Evolutionary conservation across 2,888 invertebrate genomes (phyloP), one percentile per base, ranked within the genome.

Genomic region (Scaptomyza flava): DNA sequence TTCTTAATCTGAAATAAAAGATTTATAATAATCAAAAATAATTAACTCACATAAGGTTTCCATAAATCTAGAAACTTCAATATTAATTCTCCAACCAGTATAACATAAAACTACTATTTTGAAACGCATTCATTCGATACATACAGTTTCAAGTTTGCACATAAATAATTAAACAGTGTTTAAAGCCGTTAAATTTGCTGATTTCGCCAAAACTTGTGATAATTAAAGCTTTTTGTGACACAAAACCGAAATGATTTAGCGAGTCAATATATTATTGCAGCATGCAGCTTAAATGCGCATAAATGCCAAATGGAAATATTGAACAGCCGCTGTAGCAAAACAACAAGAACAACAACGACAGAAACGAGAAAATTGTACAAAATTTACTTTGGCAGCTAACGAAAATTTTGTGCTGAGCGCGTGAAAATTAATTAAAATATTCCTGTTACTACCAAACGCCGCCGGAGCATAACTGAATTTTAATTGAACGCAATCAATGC

Each of bases 401-500:
- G 76, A 78, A 86, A 70, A 86, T 84, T 83, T 84, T 83, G 70
- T 85, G 91, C 90, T 91, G 91, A 91, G 87, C 87, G 88, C 85
- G 90, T 85, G 89, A 89, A 91, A 91, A 91, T 91, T 91, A 91
- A 91, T 91, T 91, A 91, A 91, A 91, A 91, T 91, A 89, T 89
- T 89, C 79, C 81, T 84, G 81, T 79, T 70, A 70, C 79, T 85
- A 77, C 80, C 79, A 78, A 80, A 61, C 82, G 80, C 82, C 82
- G 85, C 65, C 79, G 75, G 81, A 85, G 89, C 89, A 91, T 90
- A 91, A 90, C 90, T 91, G 91, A 91, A 91, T 91, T 91, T 91
- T 91, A 91, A 91, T 91, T 91, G 91, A 87, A 91, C 89, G 86
- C 91, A 91, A 91, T 91, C 91, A 91, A 91, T 91, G 91, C 87